Evolutionary conservation across 1,140 invertebrate species (phyloP).

Genomic region (Magallana ariakensis): DNA sequence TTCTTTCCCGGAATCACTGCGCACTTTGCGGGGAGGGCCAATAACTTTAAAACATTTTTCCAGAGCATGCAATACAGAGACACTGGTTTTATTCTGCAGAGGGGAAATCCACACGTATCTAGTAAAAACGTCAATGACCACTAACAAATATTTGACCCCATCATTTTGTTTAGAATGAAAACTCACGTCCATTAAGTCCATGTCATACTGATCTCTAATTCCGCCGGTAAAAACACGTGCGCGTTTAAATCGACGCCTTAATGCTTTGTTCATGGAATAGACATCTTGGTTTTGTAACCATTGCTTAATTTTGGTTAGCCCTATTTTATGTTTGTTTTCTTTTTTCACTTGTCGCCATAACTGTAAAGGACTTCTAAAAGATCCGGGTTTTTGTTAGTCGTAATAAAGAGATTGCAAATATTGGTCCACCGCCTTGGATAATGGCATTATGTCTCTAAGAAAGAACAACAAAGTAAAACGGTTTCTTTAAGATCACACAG

Average conservation of each 20-base stretch:
- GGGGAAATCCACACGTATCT: conserved; percentile 44
- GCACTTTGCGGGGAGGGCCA: background rate
- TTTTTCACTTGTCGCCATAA: background rate
- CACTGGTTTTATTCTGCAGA: conserved; percentile 41
- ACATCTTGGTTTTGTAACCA: conserved; percentile 49
- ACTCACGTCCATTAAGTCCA: conserved; percentile 32
- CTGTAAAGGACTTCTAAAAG: background rate
- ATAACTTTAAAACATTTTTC: background rate
- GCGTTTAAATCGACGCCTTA: conserved; percentile 8
- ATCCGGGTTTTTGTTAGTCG: background rate
- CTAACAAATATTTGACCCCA: conserved; percentile 32
- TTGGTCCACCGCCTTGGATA: background rate
- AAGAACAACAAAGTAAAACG: background rate
- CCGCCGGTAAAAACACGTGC: conserved; percentile 1
- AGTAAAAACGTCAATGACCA: conserved; percentile 51
- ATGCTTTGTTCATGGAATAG: conserved; percentile 33
- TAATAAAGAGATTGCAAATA: background rate
- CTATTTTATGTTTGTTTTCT: background rate
- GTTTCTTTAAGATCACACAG: conserved; percentile 21
- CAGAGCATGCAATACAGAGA: conserved; percentile 20
- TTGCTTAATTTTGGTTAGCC: background rate
- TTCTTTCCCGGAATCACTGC: conserved; percentile 36
- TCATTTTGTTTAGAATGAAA: conserved; percentile 43
- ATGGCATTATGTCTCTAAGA: background rate
- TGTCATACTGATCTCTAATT: conserved; percentile 36